Evolutionary conservation across 1,140 invertebrate genomes (phyloP).

Genomic region (Anoplophora glabripennis): DNA sequence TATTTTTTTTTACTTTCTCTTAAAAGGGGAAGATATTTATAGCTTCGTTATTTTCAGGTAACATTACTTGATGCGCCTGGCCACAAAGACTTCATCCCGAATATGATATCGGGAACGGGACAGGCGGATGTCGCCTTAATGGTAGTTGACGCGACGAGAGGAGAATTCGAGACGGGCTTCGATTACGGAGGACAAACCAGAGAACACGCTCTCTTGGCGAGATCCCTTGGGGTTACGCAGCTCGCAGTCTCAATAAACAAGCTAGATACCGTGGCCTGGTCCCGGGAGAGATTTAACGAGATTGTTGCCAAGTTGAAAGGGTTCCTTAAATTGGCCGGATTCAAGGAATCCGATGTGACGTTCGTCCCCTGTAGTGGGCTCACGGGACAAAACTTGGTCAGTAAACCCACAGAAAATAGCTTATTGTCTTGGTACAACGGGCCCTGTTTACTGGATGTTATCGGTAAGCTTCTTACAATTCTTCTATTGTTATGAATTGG

Average conservation of each 20-base stretch:
- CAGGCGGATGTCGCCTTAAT: slow-evolving; percentile 96
- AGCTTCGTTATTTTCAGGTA: slow-evolving; percentile 49
- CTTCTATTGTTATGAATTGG: slow-evolving; percentile 5
- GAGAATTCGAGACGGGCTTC: slow-evolving; percentile 99
- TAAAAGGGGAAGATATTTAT: neutral
- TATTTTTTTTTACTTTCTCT: neutral
- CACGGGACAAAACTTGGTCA: slow-evolving; percentile 86
- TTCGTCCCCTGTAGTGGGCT: slow-evolving; percentile 96
- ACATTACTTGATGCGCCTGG: slow-evolving; percentile 95
- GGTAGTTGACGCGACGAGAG: slow-evolving; percentile 92
- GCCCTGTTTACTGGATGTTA: slow-evolving; percentile 76
- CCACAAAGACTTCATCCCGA: slow-evolving; percentile 98
- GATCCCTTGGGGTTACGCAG: slow-evolving; percentile 88
- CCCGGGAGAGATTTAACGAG: slow-evolving; percentile 73
- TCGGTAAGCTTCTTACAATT: slow-evolving; percentile 57
- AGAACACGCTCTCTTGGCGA: slow-evolving; percentile 91
- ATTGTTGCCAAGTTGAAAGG: slow-evolving; percentile 78
- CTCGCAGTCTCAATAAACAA: slow-evolving; percentile 85
- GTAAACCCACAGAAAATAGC: slow-evolving; percentile 62
- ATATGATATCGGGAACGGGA: slow-evolving; percentile 97
- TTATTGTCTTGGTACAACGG: slow-evolving; percentile 84
- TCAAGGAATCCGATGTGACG: slow-evolving; percentile 80
- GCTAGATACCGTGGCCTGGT: slow-evolving; percentile 78
- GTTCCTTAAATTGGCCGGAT: slow-evolving; percentile 96
- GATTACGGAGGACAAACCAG: slow-evolving; percentile 96